phyloP scores from a whole-genome alignment of 2,113 vertebrate species.

The Sinosuthora webbiana region DNA sequence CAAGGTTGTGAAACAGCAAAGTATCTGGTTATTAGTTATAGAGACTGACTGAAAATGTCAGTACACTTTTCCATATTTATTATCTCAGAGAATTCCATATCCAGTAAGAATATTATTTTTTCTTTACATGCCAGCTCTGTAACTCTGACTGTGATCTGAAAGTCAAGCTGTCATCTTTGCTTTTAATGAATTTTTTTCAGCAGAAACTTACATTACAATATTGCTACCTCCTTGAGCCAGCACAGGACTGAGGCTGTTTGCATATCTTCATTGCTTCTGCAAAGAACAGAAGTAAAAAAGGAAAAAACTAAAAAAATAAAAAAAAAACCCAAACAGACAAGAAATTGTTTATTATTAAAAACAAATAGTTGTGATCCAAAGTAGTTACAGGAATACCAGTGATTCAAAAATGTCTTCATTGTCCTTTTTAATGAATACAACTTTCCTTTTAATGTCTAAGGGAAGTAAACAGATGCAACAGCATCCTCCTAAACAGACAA shows the following conservation, averaged over 20 bases:
- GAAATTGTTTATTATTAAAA: not conserved
- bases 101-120: not conserved
- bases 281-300: not conserved
- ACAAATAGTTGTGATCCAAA: not conserved
- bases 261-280: not conserved
- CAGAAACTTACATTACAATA: not conserved
- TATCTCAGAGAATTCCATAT: constrained; percentile 6
- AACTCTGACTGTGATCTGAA: constrained; percentile 11
- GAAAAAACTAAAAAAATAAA: not conserved
- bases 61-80: not conserved
- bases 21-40: not conserved
- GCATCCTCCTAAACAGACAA: not conserved
- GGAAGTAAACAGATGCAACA: not conserved
- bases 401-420: not conserved
- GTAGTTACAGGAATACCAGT: not conserved
- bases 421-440: not conserved
- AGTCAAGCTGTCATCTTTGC: not conserved
- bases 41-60: not conserved
- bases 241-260: not conserved
- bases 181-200: constrained; percentile 1
- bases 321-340: fast-evolving
- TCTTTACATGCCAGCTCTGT: not conserved
- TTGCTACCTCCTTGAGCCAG: not conserved
- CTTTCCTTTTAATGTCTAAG: not conserved
- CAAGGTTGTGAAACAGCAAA: not conserved